phyloP scores from a whole-genome alignment of 1,140 invertebrate genomes.

The Brachionus calyciflorus region DNA sequence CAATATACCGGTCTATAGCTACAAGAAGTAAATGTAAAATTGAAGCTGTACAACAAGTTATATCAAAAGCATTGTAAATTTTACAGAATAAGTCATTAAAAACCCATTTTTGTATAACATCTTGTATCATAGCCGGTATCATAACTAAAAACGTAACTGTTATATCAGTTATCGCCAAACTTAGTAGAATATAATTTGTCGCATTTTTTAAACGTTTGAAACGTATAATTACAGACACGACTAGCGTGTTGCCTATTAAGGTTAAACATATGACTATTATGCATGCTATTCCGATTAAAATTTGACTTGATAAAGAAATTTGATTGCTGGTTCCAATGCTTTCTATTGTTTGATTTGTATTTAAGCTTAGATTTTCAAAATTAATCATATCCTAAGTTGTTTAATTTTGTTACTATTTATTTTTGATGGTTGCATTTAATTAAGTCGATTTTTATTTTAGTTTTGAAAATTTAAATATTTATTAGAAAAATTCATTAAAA shows the following conservation, averaged over 20 bases:
- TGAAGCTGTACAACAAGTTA: slow-evolving; percentile 46
- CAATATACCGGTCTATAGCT: slow-evolving; percentile 54
- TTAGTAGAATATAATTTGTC: slow-evolving; percentile 91
- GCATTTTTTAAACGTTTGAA: slow-evolving; percentile 18
- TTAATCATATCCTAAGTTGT: too few relatives aligned
- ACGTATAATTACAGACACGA: slow-evolving; percentile 6
- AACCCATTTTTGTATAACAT: slow-evolving; percentile 42
- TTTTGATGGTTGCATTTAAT: too few relatives aligned
- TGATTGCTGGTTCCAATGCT: not conserved
- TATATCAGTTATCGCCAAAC: slow-evolving; percentile 80
- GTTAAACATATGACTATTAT: slow-evolving; percentile 39
- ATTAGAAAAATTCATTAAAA: too few relatives aligned
- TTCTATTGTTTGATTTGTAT: not conserved
- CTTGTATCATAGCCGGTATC: slow-evolving; percentile 54
- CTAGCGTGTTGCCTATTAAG: slow-evolving; percentile 32
- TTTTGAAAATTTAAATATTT: too few relatives aligned
- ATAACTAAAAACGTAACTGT: slow-evolving; percentile 76
- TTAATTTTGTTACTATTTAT: too few relatives aligned
- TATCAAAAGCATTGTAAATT: slow-evolving; percentile 43
- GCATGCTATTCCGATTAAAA: slow-evolving; percentile 10
- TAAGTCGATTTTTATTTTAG: too few relatives aligned
- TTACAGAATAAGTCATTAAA: slow-evolving; percentile 42
- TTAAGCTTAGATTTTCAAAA: too few relatives aligned
- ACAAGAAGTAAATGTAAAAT: slow-evolving; percentile 41
- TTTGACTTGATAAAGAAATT: not conserved